A percentile compares a stretch with the other conserved stretches of the same genome.
Conservation (phyloP, 2,113 vertebrate species). For the Benitochromis conjunctus region DNA sequence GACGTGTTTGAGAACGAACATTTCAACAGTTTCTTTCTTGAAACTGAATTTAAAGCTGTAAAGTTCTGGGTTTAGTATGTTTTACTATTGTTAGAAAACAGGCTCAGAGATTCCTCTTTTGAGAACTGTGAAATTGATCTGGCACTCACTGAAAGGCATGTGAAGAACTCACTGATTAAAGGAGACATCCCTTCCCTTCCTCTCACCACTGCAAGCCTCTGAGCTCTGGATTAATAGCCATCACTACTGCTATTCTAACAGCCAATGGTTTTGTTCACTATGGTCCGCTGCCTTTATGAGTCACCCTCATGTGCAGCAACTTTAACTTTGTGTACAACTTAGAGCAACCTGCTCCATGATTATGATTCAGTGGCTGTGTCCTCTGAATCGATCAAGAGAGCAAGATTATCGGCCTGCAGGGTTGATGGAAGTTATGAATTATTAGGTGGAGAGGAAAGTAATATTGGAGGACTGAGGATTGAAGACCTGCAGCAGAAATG, state of each 20-base stretch:
- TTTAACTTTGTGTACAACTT: conserved; percentile 41
- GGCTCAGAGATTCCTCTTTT: background rate
- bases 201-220: conserved; percentile 23
- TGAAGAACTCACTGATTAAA: conserved; percentile 36
- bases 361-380: conserved; percentile 50
- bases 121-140: conserved; percentile 54
- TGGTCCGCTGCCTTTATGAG: background rate
- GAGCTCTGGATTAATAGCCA: conserved; percentile 6
- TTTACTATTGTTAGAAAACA: background rate
- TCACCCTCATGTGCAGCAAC: conserved; percentile 8
- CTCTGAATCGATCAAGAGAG: conserved; percentile 32
- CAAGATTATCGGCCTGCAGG: conserved; percentile 41
- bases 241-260: conserved; percentile 12
- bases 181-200: conserved; percentile 45
- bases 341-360: conserved; percentile 13
- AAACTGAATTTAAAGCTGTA: background rate
- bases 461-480: conserved; percentile 45
- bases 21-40: background rate
- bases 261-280: background rate
- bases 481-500: conserved; percentile 50
- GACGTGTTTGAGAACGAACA: background rate
- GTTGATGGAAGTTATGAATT: conserved; percentile 63
- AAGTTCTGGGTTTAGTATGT: background rate
- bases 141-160: conserved; percentile 43
- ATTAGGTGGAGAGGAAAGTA: conserved; percentile 54